These are phyloP conservation scores for Barbus barbus DNA, from an alignment of 2,113 vertebrate species.

Conservation along the genomic window DNA sequence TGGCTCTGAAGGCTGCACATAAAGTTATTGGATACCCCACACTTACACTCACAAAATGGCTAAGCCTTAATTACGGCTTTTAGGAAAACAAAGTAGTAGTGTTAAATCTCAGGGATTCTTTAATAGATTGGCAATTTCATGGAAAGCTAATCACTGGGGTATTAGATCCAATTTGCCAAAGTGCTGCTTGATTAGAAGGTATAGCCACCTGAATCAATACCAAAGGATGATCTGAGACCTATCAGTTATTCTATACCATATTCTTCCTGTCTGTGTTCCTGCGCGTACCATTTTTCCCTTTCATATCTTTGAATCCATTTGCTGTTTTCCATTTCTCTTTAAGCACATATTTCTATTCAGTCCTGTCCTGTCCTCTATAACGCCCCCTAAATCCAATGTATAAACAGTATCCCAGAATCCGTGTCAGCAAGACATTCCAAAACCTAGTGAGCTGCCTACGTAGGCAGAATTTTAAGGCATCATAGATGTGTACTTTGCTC, in stretches of 20 bases:
- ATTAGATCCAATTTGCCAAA: constrained; percentile 63
- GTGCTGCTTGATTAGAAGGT: constrained; percentile 61
- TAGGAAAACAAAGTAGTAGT: constrained; percentile 42
- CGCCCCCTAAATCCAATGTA: neutral
- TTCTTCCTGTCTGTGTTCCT: neutral
- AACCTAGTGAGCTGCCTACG: neutral
- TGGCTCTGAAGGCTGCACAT: neutral
- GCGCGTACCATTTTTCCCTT: neutral
- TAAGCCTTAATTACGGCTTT: constrained; percentile 40
- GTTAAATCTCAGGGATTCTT: constrained; percentile 60
- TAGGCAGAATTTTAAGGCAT: neutral
- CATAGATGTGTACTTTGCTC: neutral
- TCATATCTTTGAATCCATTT: neutral
- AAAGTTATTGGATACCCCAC: constrained; percentile 26
- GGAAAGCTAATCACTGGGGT: constrained; percentile 53
- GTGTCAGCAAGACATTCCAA: neutral
- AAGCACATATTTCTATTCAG: neutral
- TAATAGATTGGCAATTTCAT: constrained; percentile 54
- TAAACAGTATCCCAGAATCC: neutral
- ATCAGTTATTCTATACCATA: constrained; percentile 43
- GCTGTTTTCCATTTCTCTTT: neutral
- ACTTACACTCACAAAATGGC: constrained; percentile 15
- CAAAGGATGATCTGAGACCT: constrained; percentile 55
- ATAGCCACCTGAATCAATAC: constrained; percentile 63
- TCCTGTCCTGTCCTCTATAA: neutral